Evolutionary conservation across 2,888 invertebrate genomes (phyloP), one percentile per base, ranked within the genome.

Genomic region (Ditula angustiorana): DNA sequence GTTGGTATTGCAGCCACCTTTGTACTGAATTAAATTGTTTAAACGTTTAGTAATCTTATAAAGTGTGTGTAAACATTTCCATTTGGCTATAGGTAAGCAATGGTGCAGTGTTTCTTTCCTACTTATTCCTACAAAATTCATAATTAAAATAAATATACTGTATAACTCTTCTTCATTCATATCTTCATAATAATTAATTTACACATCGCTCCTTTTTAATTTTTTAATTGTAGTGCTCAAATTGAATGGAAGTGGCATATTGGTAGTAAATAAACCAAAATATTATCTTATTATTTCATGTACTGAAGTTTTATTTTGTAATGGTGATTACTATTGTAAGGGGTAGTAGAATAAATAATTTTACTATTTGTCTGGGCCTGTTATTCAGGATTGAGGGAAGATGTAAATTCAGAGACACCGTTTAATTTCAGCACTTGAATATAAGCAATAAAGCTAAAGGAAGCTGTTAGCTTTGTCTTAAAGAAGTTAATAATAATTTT

Each of bases 81-180:
- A 57, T 41, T 57, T 30, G 21, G 46, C 28, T 21, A 11, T 1
- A 5, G 46, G 46, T 53, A 33, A 41, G 5, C 16, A 55, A 44
- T 35, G 33, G 21, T 44, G 44, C n/a, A 23, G 21, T 59, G 7
- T 47, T 61, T 46, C 13, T 47, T 35, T 61, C 55, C 55, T 58
- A 63, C 57, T 46, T 63, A 58, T n/a, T 44, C 19, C 44, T 58
- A 63, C 30, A 41, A 49, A 57, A 26, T 30, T 60, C 26, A 52
- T 26, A 50, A 35, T 44, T 52, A 57, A 56, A 62, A 62, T 62
- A 62, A 57, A 62, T 57, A 63, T 7, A 10, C 30, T 35, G 26
- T 37, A 26, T 41, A 21, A 30, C 44, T 56, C 2, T 28, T 5
- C 8, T 21, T 41, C 55, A 41, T 4, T 55, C 41, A 44, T n/a